Percentiles rank a stretch among this genome's conserved stretches.
These are phyloP conservation scores for Cricetomys ansorgei DNA, from an alignment of 2,113 vertebrate species.

Conservation along the genomic window DNA sequence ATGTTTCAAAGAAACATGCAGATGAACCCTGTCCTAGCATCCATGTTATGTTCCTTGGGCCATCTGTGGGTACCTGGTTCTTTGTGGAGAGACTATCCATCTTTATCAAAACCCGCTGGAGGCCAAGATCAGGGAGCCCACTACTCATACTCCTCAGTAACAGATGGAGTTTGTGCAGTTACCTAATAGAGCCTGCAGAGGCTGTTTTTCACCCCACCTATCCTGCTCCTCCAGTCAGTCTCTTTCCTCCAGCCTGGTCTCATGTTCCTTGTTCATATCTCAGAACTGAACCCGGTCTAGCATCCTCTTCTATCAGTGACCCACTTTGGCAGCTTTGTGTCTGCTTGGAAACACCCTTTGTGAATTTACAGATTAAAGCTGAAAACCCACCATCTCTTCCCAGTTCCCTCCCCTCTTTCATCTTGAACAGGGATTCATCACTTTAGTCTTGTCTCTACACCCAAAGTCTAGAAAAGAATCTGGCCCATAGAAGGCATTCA, in stretches of 20 bases:
- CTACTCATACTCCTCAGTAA: neutral
- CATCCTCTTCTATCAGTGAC: neutral
- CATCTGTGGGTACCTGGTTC: neutral
- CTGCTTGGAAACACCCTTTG: neutral
- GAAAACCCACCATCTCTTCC: neutral
- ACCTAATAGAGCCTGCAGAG: neutral
- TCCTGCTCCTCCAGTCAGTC: accelerated
- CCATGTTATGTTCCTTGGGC: neutral
- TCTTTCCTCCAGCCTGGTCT: neutral
- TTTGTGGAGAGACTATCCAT: neutral
- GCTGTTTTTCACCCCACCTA: neutral
- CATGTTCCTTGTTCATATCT: neutral
- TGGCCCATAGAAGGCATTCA: neutral
- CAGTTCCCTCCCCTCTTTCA: neutral
- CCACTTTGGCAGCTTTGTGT: neutral
- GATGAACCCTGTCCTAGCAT: neutral
- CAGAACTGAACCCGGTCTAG: neutral
- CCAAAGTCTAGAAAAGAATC: neutral
- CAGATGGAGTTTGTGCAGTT: neutral
- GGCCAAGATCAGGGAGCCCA: neutral
- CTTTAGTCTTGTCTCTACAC: neutral
- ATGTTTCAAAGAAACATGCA: neutral
- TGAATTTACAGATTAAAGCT: neutral
- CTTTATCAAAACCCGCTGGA: neutral
- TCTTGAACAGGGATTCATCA: neutral